Evolutionary conservation across 2,888 invertebrate genomes (phyloP).

Genomic region (Linnaemya vulpina): DNA sequence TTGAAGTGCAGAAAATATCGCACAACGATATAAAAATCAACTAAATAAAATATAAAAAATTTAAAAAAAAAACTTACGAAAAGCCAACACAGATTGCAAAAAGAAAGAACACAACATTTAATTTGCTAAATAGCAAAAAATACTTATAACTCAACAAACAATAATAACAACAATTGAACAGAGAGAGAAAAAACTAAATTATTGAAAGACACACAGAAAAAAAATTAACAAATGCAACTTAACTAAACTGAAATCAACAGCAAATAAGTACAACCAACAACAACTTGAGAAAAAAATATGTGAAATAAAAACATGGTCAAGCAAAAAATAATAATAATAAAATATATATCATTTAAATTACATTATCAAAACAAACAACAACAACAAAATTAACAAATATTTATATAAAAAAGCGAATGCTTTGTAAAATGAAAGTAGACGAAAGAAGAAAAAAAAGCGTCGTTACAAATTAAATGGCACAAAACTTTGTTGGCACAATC

Average conservation of each 20-base stretch:
- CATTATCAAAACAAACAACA: conserved; percentile 69
- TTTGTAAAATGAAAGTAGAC: conserved; percentile 67
- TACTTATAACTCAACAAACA: conserved; percentile 45
- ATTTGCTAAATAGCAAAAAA: conserved; percentile 80
- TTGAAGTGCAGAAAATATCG: conserved; percentile 73
- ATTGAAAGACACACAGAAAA: conserved; percentile 64
- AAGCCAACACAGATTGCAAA: conserved; percentile 48
- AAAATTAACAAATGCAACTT: conserved; percentile 72
- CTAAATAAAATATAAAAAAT: conserved; percentile 34
- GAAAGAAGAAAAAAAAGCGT: conserved; percentile 49
- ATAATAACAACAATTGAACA: conserved; percentile 57
- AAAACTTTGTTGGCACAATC: conserved; percentile 75
- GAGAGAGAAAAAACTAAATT: conserved; percentile 47
- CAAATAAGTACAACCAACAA: conserved; percentile 71
- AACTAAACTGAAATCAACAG: conserved; percentile 61
- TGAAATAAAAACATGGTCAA: conserved; percentile 66
- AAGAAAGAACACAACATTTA: conserved; percentile 77
- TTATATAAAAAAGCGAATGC: conserved; percentile 58
- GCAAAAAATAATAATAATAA: conserved; percentile 61
- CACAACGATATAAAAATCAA: conserved; percentile 50
- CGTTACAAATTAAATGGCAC: conserved; percentile 71
- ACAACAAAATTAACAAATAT: conserved; percentile 71
- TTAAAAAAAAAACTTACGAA: conserved; percentile 20
- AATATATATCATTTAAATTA: conserved; percentile 66
- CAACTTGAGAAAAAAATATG: conserved; percentile 56